Conservation (phyloP, 2,113 vertebrate species). For the Cardinalis cardinalis region DNA sequence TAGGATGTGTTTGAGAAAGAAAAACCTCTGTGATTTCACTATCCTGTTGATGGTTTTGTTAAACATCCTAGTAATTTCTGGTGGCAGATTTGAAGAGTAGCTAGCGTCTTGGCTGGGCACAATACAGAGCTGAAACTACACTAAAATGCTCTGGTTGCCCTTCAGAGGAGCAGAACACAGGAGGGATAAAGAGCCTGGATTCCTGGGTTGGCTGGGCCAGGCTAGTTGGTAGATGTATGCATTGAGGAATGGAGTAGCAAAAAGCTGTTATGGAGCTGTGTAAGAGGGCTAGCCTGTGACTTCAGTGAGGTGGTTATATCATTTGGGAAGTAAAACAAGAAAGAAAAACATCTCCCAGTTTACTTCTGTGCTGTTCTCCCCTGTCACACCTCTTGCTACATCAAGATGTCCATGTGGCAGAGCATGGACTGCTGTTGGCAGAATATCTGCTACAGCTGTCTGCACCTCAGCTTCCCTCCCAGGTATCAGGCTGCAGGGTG, state of each 20-base stretch:
- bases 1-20: neutral
- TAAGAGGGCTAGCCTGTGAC: neutral
- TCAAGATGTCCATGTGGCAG: accelerated
- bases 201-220: neutral
- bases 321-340: neutral
- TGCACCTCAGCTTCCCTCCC: neutral
- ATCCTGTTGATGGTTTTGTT: neutral
- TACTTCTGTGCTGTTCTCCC: neutral
- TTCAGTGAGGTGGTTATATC: neutral
- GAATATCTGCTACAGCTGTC: neutral
- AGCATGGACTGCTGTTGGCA: accelerated
- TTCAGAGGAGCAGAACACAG: neutral
- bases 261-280: neutral
- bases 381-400: neutral
- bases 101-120: neutral
- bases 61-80: neutral
- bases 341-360: neutral
- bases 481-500: neutral
- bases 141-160: neutral
- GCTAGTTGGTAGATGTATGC: neutral
- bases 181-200: neutral
- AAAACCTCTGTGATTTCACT: neutral
- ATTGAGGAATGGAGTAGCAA: neutral
- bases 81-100: neutral
- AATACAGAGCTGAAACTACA: neutral